Percentiles rank a stretch among this genome's conserved stretches.
These are phyloP conservation scores for Hypotaenidia okinawae DNA, from an alignment of 2,797 vertebrate genomes.

Conservation along the genomic window DNA sequence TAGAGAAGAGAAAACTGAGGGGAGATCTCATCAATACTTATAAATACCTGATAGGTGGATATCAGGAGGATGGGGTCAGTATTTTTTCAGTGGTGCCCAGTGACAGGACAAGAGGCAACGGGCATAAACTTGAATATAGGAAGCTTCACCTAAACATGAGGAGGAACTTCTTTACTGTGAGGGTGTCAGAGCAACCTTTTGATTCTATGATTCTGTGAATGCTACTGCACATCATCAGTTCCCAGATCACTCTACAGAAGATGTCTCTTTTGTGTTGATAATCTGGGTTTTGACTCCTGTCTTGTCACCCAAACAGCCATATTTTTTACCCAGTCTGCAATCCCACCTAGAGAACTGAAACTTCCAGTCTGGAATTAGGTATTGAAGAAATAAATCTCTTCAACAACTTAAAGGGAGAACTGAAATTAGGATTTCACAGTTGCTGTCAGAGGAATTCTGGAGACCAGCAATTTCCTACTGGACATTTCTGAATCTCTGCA, in stretches of 20 bases:
- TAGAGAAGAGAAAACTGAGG: no score
- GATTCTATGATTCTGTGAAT: no score
- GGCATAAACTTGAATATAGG: no score
- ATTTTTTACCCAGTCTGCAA: not conserved
- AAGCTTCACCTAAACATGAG: no score
- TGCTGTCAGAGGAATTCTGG: not conserved
- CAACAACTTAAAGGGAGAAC: not conserved
- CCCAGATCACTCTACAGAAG: not conserved
- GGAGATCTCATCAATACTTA: no score
- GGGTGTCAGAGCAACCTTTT: no score
- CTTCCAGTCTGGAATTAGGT: not conserved
- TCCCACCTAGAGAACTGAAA: not conserved
- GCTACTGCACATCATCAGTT: not conserved
- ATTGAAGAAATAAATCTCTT: not conserved
- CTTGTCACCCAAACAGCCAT: not conserved
- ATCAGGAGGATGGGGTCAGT: no score
- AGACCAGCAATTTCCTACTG: not conserved
- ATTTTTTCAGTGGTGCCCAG: no score
- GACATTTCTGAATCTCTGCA: not conserved
- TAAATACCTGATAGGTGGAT: no score
- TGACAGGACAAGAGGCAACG: no score
- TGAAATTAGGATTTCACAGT: not conserved
- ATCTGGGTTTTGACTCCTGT: not conserved
- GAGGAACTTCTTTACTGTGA: no score
- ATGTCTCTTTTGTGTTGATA: not conserved